Evolutionary conservation across 2,888 invertebrate species (phyloP), one percentile per base, ranked within the genome.

Genomic region (Drosophila tanythrix): DNA sequence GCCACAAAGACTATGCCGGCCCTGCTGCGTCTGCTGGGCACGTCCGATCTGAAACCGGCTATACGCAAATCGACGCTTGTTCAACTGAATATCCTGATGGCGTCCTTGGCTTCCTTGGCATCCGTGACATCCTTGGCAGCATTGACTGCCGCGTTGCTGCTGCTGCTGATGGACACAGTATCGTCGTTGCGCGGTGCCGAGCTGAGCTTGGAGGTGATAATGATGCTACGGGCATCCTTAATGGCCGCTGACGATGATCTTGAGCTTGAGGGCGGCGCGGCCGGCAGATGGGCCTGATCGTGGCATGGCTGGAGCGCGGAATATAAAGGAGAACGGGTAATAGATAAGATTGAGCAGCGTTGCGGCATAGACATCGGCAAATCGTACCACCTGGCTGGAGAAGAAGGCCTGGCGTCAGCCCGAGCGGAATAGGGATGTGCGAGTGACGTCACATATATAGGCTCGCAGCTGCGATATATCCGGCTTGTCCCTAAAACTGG

Each of bases 251-350:
- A 35, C 10, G 56, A 67, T 0, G 55, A 51, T 10, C 72, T 56
- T 31, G 79, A 13, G 25, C 48, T 48, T 1, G 81, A 60, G 7
- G 77, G 67, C 6, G 68, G 18, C 15, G 95, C 94, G 91, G 97
- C 97, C 91, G 96, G 95, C 27, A 96, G 96, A 93, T 97, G 97
- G 70, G 96, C 94, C 93, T 97, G 97, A 91, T 98, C 97, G 93
- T 99, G 99, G 25, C 98, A 99, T 99, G 63, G 99, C 97, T 62
- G 99, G 99, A 50, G 99, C 98, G 86, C 99, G 96, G 95, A 99
- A 99, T 97, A 99, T 98, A 94, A 99, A 99, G 93, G 98, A 98
- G 94, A 99, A 98, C 77, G 99, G 99, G 93, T 99, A 99, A 94
- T 99, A 98, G 93, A 99, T 96, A 89, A 99, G 95, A 94, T 99